phyloP scores from a whole-genome alignment of 2,888 invertebrate genomes.

The Drosophila kanekoi region DNA sequence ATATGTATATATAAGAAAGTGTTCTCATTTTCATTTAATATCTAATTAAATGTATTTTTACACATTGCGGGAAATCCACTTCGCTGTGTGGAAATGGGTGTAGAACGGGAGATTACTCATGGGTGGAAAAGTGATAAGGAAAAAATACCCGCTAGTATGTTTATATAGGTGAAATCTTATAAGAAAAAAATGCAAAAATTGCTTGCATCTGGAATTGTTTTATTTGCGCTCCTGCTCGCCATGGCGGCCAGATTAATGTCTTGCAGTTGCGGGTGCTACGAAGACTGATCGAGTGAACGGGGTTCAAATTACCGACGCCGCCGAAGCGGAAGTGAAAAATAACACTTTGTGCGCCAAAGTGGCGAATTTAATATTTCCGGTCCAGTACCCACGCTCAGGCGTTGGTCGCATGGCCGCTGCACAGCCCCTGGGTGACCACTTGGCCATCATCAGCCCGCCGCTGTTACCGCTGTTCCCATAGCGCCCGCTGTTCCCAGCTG shows the following conservation, averaged over 20 bases:
- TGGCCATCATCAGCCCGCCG: slow-evolving; percentile 11
- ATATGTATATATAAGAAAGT: no score
- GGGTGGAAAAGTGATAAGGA: neutral
- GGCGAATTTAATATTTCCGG: slow-evolving; percentile 77
- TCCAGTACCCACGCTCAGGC: slow-evolving; percentile 44
- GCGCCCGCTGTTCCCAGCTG: slow-evolving; percentile 8
- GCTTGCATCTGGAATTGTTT: neutral
- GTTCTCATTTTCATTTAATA: no score
- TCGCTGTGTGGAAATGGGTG: no score
- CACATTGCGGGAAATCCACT: no score
- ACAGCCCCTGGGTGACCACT: slow-evolving; percentile 12
- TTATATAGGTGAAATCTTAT: neutral
- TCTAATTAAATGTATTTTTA: no score
- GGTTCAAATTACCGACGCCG: slow-evolving; percentile 42
- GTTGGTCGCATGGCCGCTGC: slow-evolving; percentile 21
- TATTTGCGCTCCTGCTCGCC: neutral
- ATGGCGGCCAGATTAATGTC: slow-evolving; percentile 31
- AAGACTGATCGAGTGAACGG: slow-evolving; percentile 46
- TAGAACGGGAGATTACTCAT: neutral
- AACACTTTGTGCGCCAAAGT: slow-evolving; percentile 66
- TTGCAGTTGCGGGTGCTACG: slow-evolving; percentile 7
- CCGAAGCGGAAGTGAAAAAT: slow-evolving; percentile 68
- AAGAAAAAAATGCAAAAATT: neutral
- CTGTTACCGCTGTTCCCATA: neutral
- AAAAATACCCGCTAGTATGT: neutral